Conservation (phyloP, 1,140 invertebrate species). For the Drosophila seguyi region DNA sequence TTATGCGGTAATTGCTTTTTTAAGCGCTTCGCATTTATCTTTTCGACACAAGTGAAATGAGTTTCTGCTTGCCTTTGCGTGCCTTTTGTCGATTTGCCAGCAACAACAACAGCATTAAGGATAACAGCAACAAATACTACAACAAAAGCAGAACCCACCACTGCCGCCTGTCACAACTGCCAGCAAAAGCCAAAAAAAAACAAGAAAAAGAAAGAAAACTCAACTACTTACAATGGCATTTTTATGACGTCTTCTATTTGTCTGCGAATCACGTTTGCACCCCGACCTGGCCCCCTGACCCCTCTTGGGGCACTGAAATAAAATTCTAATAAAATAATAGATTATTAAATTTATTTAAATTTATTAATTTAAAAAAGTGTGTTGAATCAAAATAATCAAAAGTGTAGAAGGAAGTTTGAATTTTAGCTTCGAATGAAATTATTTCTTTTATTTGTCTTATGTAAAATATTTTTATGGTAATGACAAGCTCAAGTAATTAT, state of each 20-base stretch:
- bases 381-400: background rate
- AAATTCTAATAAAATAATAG: background rate
- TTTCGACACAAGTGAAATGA: slow-evolving; percentile 82
- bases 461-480: too few relatives aligned
- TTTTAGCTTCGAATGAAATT: too few relatives aligned
- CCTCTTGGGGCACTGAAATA: background rate
- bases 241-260: slow-evolving; percentile 79
- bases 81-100: slow-evolving; percentile 69
- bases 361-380: background rate
- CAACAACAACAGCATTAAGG: slow-evolving; percentile 47
- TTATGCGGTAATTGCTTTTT: slow-evolving; percentile 84
- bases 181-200: slow-evolving; percentile 54
- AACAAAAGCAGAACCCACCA: slow-evolving; percentile 39
- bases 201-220: slow-evolving; percentile 27
- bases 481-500: too few relatives aligned
- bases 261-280: slow-evolving; percentile 34
- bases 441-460: too few relatives aligned
- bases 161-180: slow-evolving; percentile 58
- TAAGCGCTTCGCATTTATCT: slow-evolving; percentile 84
- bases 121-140: slow-evolving; percentile 45
- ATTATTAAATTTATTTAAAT: background rate
- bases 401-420: background rate
- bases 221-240: slow-evolving; percentile 82
- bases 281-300: slow-evolving; percentile 18
- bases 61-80: slow-evolving; percentile 66